phyloP scores from a whole-genome alignment of 1,140 invertebrate species.

The Zaprionus gabonicus region DNA sequence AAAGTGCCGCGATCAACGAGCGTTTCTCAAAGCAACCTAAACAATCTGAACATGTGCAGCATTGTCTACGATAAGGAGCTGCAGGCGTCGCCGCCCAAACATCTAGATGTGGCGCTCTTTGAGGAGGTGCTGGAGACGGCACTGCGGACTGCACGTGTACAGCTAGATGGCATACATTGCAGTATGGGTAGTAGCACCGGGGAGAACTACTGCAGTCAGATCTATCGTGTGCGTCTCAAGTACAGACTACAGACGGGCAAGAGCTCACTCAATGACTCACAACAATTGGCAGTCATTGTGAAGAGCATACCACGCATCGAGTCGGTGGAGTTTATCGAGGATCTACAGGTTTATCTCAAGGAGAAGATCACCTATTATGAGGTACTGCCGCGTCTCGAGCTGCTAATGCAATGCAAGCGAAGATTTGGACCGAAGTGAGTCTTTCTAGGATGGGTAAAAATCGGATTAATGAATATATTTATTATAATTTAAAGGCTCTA shows the following conservation, averaged over 20 bases:
- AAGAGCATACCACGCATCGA: slow-evolving; percentile 69
- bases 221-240: slow-evolving; percentile 57
- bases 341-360: slow-evolving; percentile 71
- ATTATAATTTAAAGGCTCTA: slow-evolving; percentile 51
- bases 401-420: slow-evolving; percentile 56
- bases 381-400: slow-evolving; percentile 68
- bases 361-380: slow-evolving; percentile 70
- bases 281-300: slow-evolving; percentile 58
- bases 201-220: slow-evolving; percentile 77
- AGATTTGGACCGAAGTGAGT: slow-evolving; percentile 73
- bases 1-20: slow-evolving; percentile 8
- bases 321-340: slow-evolving; percentile 60
- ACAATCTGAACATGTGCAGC: slow-evolving; percentile 57
- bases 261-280: background rate
- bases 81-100: slow-evolving; percentile 49
- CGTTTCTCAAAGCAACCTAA: slow-evolving; percentile 47
- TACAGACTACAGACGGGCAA: slow-evolving; percentile 30
- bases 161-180: slow-evolving; percentile 45
- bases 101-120: slow-evolving; percentile 69
- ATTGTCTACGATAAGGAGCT: slow-evolving; percentile 66
- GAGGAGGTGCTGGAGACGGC: slow-evolving; percentile 72
- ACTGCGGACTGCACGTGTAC: slow-evolving; percentile 43
- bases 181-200: slow-evolving; percentile 70
- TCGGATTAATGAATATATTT: background rate
- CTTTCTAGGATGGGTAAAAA: background rate